These are phyloP conservation scores for Atta cephalotes DNA, from an alignment of 1,140 invertebrate genomes.

Conservation along the genomic window DNA sequence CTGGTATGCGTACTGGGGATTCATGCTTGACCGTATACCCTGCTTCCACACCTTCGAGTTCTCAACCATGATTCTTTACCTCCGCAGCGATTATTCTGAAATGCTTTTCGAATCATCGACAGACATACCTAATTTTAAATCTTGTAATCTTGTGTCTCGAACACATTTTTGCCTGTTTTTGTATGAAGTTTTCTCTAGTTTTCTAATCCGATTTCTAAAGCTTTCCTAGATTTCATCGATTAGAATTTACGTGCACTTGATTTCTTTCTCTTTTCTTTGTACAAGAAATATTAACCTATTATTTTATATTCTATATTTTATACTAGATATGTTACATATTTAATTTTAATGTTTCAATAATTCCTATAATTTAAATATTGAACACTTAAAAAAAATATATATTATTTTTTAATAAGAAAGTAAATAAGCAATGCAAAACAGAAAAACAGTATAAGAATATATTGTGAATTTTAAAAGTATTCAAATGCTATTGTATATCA, in stretches of 20 bases:
- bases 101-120: slow-evolving; percentile 34
- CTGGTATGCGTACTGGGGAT: slow-evolving; percentile 59
- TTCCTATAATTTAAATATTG: neutral
- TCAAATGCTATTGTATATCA: slow-evolving; percentile 13
- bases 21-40: slow-evolving; percentile 27
- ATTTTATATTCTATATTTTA: slow-evolving; percentile 6
- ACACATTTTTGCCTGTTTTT: slow-evolving; percentile 6
- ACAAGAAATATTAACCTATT: neutral
- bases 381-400: neutral
- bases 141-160: slow-evolving; percentile 41
- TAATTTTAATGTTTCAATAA: neutral
- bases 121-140: slow-evolving; percentile 15
- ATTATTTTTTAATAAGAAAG: neutral
- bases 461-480: neutral
- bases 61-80: slow-evolving; percentile 64
- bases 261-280: neutral
- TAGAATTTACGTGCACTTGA: neutral
- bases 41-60: slow-evolving; percentile 57
- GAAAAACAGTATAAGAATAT: neutral
- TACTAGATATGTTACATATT: neutral
- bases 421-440: neutral
- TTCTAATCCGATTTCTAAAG: slow-evolving; percentile 7
- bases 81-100: neutral
- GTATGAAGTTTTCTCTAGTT: neutral
- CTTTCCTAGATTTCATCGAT: neutral